These are phyloP conservation scores for Panulirus ornatus DNA, from an alignment of 1,140 invertebrate species.

Conservation along the genomic window DNA sequence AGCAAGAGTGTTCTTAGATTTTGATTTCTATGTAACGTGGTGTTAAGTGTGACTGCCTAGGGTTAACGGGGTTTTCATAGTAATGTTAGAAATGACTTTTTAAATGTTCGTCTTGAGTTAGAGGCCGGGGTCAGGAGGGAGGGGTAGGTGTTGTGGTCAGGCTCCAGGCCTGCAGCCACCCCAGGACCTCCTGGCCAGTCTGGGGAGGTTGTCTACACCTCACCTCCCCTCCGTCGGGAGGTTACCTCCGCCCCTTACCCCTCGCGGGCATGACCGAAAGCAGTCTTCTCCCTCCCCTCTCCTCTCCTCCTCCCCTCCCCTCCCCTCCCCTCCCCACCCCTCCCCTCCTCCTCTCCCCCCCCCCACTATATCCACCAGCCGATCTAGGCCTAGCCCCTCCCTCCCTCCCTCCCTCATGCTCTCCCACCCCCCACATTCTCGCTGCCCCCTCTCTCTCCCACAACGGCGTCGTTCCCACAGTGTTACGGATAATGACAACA, in stretches of 20 bases:
- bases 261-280: neutral
- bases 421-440: neutral
- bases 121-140: no score
- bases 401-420: neutral
- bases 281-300: neutral
- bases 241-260: neutral
- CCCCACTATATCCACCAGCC: neutral
- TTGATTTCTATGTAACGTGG: no score
- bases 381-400: neutral
- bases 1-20: no score
- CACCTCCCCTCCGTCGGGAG: neutral
- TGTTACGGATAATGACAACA: no score
- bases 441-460: neutral
- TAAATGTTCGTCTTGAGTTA: no score
- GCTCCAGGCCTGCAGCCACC: no score
- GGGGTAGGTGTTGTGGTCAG: no score
- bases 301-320: slow-evolving; percentile 4
- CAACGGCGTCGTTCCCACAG: no score
- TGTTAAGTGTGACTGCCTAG: no score
- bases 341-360: neutral
- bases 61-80: no score
- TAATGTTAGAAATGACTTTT: no score
- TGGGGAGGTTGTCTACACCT: neutral
- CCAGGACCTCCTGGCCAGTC: no score
- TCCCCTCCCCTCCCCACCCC: neutral